Base-by-base conservation (phyloP, 2,113 vertebrate species). In the Rhabdornis inornatus region DNA sequence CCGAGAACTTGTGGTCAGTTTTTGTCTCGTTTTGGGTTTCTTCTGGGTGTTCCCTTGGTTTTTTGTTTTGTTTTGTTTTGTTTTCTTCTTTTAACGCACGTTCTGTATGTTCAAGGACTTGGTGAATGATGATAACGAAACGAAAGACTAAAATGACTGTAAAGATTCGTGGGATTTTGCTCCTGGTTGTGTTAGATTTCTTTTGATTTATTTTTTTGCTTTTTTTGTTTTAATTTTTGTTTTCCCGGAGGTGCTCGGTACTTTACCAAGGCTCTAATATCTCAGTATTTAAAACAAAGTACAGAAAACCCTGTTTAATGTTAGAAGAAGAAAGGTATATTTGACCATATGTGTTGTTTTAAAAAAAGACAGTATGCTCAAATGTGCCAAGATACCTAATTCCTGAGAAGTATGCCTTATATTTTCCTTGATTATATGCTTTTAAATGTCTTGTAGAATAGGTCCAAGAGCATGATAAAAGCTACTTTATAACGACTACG, bases 401-500 rank as follows among this genome's bases (percentile, higher is more conserved):
- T 98, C 97, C 91, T 96, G 92, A 98, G 85, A 98, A 97, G 97
- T 97, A 98, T 98, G 98, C 98, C 98, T 98, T 98, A 98, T 97
- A 83, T 97, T 96, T 98, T 98, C 97, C 97, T 97, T 97, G 95
- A 94, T 94, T 82, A 98, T 97, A 97, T 97, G 97, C 97, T 98
- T 98, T 98, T 95, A 92, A 96, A 95, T 97, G 97, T 98, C 96
- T 97, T 98, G 97, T 96, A 95, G 96, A 93, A 94, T 95, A 98
- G 97, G 97, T 98, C 98, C 97, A 95, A 97, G 95, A 98, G 97
- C 96, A 97, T 97, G 97, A 97, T 97, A 96, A 97, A 97, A 97
- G 84, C 95, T 98, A 95, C 97, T 97, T 98, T 97, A 96, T 96
- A 90, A 97, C 95, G 96, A 97, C 97, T 98, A 96, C 96, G 75